These are phyloP conservation scores for Caenorhabditis auriculariae DNA, from an alignment of 2,888 invertebrate species.

Conservation along the genomic window DNA sequence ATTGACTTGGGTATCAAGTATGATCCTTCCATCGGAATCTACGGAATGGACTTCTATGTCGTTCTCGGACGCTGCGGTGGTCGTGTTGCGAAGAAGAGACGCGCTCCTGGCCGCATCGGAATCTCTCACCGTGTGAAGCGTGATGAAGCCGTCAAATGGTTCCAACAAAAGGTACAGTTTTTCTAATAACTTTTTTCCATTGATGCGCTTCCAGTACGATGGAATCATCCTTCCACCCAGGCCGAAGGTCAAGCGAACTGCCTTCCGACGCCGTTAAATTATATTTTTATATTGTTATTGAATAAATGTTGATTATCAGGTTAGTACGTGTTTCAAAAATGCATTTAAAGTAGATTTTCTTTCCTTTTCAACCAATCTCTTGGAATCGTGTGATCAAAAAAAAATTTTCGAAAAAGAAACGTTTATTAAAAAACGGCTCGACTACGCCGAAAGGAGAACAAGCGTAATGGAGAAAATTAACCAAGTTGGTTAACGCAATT, in stretches of 20 bases:
- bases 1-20: conserved; percentile 98
- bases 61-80: conserved; percentile 95
- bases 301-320: conserved; percentile 24
- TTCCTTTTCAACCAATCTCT: no score
- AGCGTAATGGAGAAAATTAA: no score
- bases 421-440: no score
- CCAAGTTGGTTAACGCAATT: no score
- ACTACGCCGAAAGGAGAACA: no score
- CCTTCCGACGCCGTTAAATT: conserved; percentile 32
- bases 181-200: neutral
- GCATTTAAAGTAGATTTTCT: no score
- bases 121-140: conserved; percentile 88
- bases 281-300: conserved; percentile 26
- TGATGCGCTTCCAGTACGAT: conserved; percentile 74
- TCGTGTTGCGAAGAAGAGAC: conserved; percentile 90
- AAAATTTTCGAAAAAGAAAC: no score
- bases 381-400: no score
- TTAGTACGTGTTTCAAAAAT: no score
- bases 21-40: conserved; percentile 97
- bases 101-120: conserved; percentile 89
- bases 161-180: conserved; percentile 84
- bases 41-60: conserved; percentile 98
- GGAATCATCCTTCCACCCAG: conserved; percentile 91
- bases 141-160: conserved; percentile 99
- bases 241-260: conserved; percentile 59